These are phyloP conservation scores for Diorhabda carinulata DNA, from an alignment of 1,140 invertebrate genomes.

Conservation along the genomic window DNA sequence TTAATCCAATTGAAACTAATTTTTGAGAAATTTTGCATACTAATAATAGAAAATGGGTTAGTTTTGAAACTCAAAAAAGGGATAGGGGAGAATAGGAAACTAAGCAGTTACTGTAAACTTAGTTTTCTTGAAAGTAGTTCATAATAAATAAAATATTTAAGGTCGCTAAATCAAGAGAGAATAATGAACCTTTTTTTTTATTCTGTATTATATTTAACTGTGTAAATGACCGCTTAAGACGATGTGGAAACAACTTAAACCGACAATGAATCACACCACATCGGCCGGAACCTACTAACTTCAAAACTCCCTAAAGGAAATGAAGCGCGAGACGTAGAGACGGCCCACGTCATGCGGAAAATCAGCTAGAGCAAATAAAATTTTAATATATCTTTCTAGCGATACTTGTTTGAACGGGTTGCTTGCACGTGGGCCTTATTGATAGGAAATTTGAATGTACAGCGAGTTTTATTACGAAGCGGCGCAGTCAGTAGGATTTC, in stretches of 20 bases:
- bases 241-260: neutral
- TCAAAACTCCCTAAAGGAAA: neutral
- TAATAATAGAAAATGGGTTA: too few species aligned
- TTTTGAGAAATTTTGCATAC: too few species aligned
- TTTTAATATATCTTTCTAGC: conserved; percentile 1
- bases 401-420: conserved; percentile 2
- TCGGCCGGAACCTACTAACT: neutral
- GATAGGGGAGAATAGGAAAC: too few species aligned
- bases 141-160: too few species aligned
- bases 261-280: neutral
- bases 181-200: too few species aligned
- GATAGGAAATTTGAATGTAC: neutral
- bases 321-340: conserved; percentile 1
- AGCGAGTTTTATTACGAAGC: conserved; percentile 2
- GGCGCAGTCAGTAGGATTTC: neutral
- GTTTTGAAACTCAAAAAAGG: too few species aligned
- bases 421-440: neutral
- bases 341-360: neutral
- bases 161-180: too few species aligned
- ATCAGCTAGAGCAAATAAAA: conserved; percentile 1
- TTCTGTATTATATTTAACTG: too few species aligned
- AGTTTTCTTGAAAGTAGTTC: too few species aligned
- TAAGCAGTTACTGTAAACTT: too few species aligned
- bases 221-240: neutral
- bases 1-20: too few species aligned